A percentile compares a stretch with the other conserved stretches of the same genome.
These are phyloP conservation scores for Kradibia gibbosae DNA, from an alignment of 1,140 invertebrate genomes.

Conservation along the genomic window DNA sequence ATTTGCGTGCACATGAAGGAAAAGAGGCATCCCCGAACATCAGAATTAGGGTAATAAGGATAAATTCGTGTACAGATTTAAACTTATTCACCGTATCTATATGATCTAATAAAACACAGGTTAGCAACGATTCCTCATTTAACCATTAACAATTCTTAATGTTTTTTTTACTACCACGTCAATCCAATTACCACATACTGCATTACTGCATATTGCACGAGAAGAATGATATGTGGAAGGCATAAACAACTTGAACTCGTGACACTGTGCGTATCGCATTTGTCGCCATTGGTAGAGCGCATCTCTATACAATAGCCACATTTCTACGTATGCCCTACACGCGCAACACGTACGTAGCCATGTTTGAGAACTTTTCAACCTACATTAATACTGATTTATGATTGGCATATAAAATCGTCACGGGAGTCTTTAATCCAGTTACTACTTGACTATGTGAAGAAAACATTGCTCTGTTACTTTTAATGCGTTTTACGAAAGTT, in stretches of 20 bases:
- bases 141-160: no score
- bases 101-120: no score
- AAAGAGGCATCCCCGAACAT: background rate
- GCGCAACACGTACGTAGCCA: background rate
- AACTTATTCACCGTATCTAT: no score
- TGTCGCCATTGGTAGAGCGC: background rate
- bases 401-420: background rate
- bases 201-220: background rate
- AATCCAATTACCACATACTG: no score
- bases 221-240: background rate
- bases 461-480: no score
- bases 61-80: no score
- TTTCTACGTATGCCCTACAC: background rate
- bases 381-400: background rate
- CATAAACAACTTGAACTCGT: constrained; percentile 3
- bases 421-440: background rate
- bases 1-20: background rate
- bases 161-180: no score
- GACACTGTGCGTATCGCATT: background rate
- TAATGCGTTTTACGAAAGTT: no score
- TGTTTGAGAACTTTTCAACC: background rate
- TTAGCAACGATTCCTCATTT: no score
- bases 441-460: background rate
- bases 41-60: no score
- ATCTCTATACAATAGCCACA: constrained; percentile 9